Percentiles rank a stretch among this genome's conserved stretches.
Conservation (phyloP, 2,113 vertebrate genomes). For the Agelaius tricolor region DNA sequence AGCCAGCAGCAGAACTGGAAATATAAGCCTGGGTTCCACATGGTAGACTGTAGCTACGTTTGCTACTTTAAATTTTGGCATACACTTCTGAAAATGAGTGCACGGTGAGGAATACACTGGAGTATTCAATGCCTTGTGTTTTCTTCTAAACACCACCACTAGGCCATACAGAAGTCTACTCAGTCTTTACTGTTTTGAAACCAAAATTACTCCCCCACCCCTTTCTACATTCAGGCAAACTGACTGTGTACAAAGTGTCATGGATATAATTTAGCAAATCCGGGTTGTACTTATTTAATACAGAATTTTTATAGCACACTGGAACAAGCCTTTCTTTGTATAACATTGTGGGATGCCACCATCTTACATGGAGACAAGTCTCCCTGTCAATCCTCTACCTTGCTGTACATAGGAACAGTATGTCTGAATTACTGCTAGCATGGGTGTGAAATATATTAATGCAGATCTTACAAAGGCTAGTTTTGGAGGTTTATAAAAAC, state of each 20-base stretch:
- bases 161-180: not conserved
- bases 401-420: not conserved
- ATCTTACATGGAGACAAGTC: not conserved
- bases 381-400: not conserved
- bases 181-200: not conserved
- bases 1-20: not conserved
- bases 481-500: not conserved
- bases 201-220: not conserved
- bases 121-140: not conserved
- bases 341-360: not conserved
- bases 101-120: not conserved
- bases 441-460: not conserved
- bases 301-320: not conserved
- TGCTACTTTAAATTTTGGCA: not conserved
- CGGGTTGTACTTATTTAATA: not conserved
- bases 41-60: not conserved
- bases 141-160: not conserved
- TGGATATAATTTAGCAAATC: not conserved
- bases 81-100: not conserved
- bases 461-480: not conserved
- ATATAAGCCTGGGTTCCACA: fast-evolving
- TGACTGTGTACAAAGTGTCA: not conserved
- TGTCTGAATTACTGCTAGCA: not conserved
- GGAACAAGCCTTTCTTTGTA: not conserved
- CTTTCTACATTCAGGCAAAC: not conserved